phyloP scores from a whole-genome alignment of 2,888 invertebrate genomes.

The Coelinius sp. region DNA sequence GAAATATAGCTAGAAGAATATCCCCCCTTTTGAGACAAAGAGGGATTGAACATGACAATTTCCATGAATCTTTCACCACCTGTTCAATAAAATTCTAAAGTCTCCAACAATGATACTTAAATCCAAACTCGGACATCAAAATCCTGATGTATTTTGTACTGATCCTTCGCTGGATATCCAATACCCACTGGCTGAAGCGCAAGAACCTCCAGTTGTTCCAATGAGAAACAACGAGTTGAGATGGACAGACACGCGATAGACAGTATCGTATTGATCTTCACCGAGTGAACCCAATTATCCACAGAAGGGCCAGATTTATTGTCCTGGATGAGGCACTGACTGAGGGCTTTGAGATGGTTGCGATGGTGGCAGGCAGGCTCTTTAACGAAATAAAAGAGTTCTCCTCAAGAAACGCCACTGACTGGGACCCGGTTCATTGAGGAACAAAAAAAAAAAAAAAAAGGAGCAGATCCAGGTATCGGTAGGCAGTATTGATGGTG shows the following conservation, averaged over 20 bases:
- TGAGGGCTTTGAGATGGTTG: constrained; percentile 61
- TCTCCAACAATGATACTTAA: neutral
- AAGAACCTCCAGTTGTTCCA: constrained; percentile 23
- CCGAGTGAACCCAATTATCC: constrained; percentile 71
- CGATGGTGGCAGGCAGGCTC: constrained; percentile 61
- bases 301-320: constrained; percentile 69
- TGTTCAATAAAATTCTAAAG: neutral
- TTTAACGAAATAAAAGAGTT: constrained; percentile 39
- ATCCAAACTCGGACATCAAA: neutral
- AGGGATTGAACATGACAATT: neutral
- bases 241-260: constrained; percentile 68
- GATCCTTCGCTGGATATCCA: neutral
- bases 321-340: constrained; percentile 60
- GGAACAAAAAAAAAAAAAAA: neutral
- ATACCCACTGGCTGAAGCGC: constrained; percentile 16
- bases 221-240: constrained; percentile 51
- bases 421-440: constrained; percentile 22
- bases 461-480: neutral
- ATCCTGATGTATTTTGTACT: neutral
- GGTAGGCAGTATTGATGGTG: constrained; percentile 4
- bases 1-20: neutral
- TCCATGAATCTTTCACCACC: constrained; percentile 20
- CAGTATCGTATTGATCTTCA: constrained; percentile 70
- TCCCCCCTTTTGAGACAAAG: neutral
- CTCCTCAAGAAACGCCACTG: neutral